phyloP scores from a whole-genome alignment of 2,888 invertebrate genomes.

The Eupithecia vulgata region DNA sequence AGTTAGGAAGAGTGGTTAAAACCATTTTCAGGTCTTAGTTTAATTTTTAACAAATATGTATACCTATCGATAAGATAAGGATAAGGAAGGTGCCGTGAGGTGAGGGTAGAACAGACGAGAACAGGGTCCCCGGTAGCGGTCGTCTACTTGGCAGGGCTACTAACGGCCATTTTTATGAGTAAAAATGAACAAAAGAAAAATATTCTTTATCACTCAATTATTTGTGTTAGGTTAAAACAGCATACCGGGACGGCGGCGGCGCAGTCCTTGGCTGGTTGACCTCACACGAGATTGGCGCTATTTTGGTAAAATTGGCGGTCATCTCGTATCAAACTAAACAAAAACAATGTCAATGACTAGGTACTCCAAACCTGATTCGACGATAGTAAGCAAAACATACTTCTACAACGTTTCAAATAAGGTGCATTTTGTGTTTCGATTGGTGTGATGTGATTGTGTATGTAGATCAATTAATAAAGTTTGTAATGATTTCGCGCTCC shows the following conservation, averaged over 20 bases:
- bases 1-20: too few relatives aligned
- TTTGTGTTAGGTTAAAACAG: neutral
- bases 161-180: too few relatives aligned
- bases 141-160: too few relatives aligned
- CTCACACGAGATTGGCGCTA: neutral
- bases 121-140: too few relatives aligned
- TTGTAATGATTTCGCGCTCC: neutral
- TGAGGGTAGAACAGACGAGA: too few relatives aligned
- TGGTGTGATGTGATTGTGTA: neutral
- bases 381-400: neutral
- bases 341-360: neutral
- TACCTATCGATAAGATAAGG: too few relatives aligned
- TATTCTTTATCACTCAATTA: neutral
- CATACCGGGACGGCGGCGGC: neutral
- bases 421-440: neutral
- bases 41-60: too few relatives aligned
- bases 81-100: too few relatives aligned
- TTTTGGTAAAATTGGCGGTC: neutral
- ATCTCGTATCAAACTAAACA: neutral
- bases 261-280: neutral
- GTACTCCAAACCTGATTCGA: neutral
- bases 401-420: neutral
- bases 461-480: slow-evolving; percentile 2
- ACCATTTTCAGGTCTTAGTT: too few relatives aligned
- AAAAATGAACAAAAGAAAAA: too few relatives aligned